Percentiles rank a stretch among this genome's conserved stretches.
Evolutionary conservation across 2,113 vertebrate species (phyloP).

Genomic region (Ranitomeya imitator): DNA sequence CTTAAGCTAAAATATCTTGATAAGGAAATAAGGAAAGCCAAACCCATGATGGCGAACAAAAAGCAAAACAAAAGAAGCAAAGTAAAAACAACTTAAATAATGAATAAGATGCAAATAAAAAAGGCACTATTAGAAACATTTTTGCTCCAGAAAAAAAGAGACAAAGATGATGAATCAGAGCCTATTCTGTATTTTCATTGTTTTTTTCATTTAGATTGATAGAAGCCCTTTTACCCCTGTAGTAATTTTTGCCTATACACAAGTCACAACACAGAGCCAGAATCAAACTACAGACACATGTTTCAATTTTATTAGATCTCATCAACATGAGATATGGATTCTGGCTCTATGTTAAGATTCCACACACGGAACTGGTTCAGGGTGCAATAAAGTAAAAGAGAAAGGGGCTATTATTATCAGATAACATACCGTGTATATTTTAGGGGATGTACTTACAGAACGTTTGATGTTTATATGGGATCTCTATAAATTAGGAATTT

Average conservation of each 20-base stretch:
- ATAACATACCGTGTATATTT: neutral
- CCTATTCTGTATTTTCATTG: neutral
- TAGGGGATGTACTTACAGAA: neutral
- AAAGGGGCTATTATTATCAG: neutral
- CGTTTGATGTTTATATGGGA: neutral
- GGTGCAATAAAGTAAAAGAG: neutral
- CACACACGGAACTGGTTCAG: neutral
- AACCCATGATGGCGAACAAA: too few relatives aligned
- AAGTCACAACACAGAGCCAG: neutral
- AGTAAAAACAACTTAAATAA: too few relatives aligned
- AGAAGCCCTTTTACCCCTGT: neutral
- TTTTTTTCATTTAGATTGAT: neutral
- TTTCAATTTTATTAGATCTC: constrained; percentile 21
- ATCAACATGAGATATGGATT: constrained; percentile 10
- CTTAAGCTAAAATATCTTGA: too few relatives aligned
- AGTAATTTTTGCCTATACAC: neutral
- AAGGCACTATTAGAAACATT: too few relatives aligned
- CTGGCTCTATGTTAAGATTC: neutral
- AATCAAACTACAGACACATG: constrained; percentile 13
- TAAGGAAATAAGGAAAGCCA: too few relatives aligned
- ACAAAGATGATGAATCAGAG: too few relatives aligned
- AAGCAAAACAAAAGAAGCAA: too few relatives aligned
- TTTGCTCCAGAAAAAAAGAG: too few relatives aligned
- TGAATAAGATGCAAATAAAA: too few relatives aligned
- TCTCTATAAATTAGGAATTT: neutral